Base-by-base conservation (phyloP, 2,113 vertebrate species). In the Engraulis encrasicolus region DNA sequence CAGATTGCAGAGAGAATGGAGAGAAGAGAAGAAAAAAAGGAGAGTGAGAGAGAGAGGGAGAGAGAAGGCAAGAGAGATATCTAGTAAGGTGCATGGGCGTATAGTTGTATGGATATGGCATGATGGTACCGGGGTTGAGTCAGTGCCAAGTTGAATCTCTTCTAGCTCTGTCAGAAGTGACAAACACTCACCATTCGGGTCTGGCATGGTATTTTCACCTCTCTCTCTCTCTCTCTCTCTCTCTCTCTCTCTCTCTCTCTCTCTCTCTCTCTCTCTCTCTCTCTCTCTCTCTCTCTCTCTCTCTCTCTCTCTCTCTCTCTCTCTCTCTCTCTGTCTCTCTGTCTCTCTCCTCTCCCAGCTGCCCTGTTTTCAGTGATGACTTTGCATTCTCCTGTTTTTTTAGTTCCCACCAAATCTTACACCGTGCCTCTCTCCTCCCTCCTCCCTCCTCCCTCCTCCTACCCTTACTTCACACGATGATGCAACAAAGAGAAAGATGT, bases 401-500 rank as follows among this genome's bases (percentile, higher is more conserved):
- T n/a, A n/a, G n/a, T 37, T 18, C 31, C 12, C 31, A 23, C 31
- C 66, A n/a, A 66, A 23, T 66, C 23, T 23, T 6, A 31, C 15
- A 14, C n/a, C 15, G 14, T 2, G 1, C 11, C 23, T 34, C 79
- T 40, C 23, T 23, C 23, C n/a, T n/a, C n/a, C n/a, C n/a, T n/a
- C n/a, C n/a, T n/a, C n/a, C n/a, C n/a, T n/a, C n/a, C n/a, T n/a
- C n/a, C n/a, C n/a, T n/a, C n/a, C n/a, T n/a, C n/a, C n/a, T 6
- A 20, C 61, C 61, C 31, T 15, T 74, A 14, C 66, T 78, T 23
- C 34, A 7, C 37, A 15, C 1, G 1, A 19, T 20, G 61, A 50
- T 83, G 45, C 74, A 40, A 77, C 27, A 74, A 27, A 74, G 66
- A 31, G 66, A 74, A 74, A 74, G 66, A 74, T 31, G 12, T 11